These are phyloP conservation scores for Phrynosoma blainvillii DNA, from an alignment of 2,113 vertebrate genomes.

Conservation along the genomic window DNA sequence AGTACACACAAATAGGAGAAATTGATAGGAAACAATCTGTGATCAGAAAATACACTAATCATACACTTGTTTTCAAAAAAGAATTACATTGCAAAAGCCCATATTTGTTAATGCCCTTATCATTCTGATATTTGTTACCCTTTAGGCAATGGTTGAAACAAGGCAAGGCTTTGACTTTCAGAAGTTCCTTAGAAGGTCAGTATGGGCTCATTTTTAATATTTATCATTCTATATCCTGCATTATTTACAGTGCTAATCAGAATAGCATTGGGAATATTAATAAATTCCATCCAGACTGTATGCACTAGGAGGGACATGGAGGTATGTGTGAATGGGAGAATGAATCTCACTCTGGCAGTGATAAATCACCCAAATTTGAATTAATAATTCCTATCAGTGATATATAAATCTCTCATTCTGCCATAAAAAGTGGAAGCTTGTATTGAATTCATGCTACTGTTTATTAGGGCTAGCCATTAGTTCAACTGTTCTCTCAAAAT, in stretches of 20 bases:
- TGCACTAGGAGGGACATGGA: background rate
- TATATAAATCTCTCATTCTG: conserved; percentile 39
- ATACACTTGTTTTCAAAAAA: conserved; percentile 24
- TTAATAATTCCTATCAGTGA: conserved; percentile 42
- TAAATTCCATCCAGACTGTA: conserved; percentile 30
- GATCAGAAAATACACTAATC: conserved; percentile 53
- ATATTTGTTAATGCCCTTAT: conserved; percentile 19
- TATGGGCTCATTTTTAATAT: conserved; percentile 40
- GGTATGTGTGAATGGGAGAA: conserved; percentile 17
- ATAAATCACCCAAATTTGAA: conserved; percentile 50
- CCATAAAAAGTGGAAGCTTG: background rate
- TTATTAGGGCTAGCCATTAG: background rate
- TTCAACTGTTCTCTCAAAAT: background rate
- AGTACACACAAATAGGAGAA: conserved; percentile 18
- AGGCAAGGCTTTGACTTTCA: conserved; percentile 57
- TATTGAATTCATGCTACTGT: background rate
- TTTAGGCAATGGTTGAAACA: background rate
- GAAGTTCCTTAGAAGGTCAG: conserved; percentile 37
- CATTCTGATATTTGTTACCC: background rate
- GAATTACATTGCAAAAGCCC: background rate
- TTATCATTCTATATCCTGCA: conserved; percentile 22
- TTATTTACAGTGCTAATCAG: conserved; percentile 59
- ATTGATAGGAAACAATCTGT: conserved; percentile 36
- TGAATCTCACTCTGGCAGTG: conserved; percentile 14
- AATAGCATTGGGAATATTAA: background rate